Conservation (phyloP, 1,140 invertebrate genomes). For the Papilio machaon region DNA sequence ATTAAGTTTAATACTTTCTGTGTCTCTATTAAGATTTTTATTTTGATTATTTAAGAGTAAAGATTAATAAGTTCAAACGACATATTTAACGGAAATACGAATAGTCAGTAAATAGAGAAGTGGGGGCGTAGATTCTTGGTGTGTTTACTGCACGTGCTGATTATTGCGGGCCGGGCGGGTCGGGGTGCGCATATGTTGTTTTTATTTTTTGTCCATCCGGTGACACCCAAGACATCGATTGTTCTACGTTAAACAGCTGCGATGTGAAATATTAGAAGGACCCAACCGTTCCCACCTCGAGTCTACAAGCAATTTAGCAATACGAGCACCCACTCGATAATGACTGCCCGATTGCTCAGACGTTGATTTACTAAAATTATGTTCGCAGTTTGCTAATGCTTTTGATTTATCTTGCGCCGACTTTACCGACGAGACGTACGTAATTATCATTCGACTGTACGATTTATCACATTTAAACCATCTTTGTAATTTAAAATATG, state of each 20-base stretch:
- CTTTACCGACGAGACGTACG: conserved; percentile 47
- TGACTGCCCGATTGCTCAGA: conserved; percentile 64
- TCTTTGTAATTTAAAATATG: conserved; percentile 52
- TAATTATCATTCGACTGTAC: conserved; percentile 60
- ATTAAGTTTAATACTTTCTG: too few species aligned
- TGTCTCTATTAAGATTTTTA: too few species aligned
- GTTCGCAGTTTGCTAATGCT: conserved; percentile 58
- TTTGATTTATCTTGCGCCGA: conserved; percentile 54
- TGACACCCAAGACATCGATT: conserved; percentile 68
- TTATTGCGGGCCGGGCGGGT: conserved; percentile 43
- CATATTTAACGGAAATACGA: neutral
- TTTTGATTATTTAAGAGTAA: too few species aligned
- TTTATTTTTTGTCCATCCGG: conserved; percentile 57
- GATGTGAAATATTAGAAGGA: conserved; percentile 65
- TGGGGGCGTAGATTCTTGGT: conserved; percentile 44
- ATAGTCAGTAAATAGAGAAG: neutral
- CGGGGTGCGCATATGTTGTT: conserved; percentile 61
- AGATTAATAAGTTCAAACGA: neutral
- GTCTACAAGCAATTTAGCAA: conserved; percentile 62
- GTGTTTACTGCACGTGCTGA: conserved; percentile 60
- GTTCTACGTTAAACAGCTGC: conserved; percentile 65
- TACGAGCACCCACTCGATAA: conserved; percentile 65
- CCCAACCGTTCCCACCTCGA: conserved; percentile 47
- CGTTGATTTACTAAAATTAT: conserved; percentile 67
- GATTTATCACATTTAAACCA: conserved; percentile 69